These are phyloP conservation scores for Notolepis coatsorum DNA, from an alignment of 2,797 vertebrate genomes.

Conservation along the genomic window DNA sequence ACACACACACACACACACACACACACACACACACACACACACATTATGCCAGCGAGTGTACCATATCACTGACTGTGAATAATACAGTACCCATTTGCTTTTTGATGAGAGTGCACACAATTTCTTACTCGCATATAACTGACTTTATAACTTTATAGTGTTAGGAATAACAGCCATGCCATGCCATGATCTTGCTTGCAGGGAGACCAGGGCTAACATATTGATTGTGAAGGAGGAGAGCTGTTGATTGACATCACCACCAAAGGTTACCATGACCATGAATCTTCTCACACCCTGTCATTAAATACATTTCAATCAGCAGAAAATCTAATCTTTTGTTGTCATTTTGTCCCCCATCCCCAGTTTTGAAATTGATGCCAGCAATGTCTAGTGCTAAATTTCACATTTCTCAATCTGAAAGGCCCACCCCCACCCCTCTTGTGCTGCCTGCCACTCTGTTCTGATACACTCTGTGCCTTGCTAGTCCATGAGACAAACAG, in stretches of 20 bases:
- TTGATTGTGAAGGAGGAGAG: conserved; percentile 65
- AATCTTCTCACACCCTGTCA: neutral
- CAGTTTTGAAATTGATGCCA: neutral
- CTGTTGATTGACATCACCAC: conserved; percentile 56
- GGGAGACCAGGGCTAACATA: conserved; percentile 66
- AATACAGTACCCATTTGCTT: neutral
- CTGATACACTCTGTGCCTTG: too few species aligned
- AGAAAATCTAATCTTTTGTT: neutral
- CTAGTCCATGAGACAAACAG: too few species aligned
- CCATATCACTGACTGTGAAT: neutral
- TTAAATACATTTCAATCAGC: conserved; percentile 36
- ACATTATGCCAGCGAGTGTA: too few species aligned
- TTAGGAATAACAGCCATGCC: neutral
- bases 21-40: too few species aligned
- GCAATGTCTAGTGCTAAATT: too few species aligned
- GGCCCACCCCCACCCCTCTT: too few species aligned
- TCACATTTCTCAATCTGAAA: too few species aligned
- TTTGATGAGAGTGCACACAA: neutral
- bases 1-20: too few species aligned
- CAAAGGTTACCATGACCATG: neutral
- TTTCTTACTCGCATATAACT: neutral
- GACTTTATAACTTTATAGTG: neutral
- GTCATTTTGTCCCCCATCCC: neutral
- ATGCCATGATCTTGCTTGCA: conserved; percentile 35
- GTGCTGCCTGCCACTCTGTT: too few species aligned